phyloP scores from a whole-genome alignment of 2,888 invertebrate species.

The Drosophila prostipennis region DNA sequence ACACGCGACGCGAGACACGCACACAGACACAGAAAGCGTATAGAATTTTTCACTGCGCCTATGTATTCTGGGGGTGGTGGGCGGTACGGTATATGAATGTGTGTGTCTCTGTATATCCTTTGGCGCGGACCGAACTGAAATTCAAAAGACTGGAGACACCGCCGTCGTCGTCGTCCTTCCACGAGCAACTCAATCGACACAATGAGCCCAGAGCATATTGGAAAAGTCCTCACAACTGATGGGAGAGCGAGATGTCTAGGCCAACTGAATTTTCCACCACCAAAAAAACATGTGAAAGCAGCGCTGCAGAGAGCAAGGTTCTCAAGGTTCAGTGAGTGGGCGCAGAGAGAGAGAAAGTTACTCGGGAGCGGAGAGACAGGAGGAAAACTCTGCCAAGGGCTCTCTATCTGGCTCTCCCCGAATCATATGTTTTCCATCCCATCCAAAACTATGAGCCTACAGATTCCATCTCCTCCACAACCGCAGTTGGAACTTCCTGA shows the following conservation, averaged over 20 bases:
- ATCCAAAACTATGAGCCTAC: conserved; percentile 18
- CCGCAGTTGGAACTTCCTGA: conserved; percentile 75
- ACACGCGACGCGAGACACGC: conserved; percentile 49
- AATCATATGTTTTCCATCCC: conserved; percentile 59
- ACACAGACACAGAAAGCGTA: conserved; percentile 33
- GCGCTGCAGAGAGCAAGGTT: conserved; percentile 3
- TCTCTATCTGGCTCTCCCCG: conserved; percentile 4
- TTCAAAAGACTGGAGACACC: conserved; percentile 35
- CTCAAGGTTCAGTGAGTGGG: conserved; percentile 37
- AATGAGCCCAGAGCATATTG: conserved; percentile 75
- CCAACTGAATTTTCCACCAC: conserved; percentile 64
- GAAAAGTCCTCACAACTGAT: conserved; percentile 78
- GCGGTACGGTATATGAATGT: conserved; percentile 26
- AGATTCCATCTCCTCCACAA: conserved; percentile 52
- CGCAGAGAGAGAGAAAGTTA: conserved; percentile 7
- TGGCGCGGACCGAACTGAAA: conserved; percentile 48
- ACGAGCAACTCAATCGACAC: conserved; percentile 84
- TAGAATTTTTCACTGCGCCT: conserved; percentile 48
- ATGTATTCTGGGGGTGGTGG: conserved; percentile 44
- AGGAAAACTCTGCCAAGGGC: background rate
- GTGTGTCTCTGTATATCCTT: conserved; percentile 54
- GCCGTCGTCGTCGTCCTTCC: conserved; percentile 83
- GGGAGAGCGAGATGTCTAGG: conserved; percentile 45
- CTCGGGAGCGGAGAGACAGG: too few relatives aligned
- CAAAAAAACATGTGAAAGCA: conserved; percentile 36